phyloP scores from a whole-genome alignment of 2,113 vertebrate species.

The Cichladusa arquata region DNA sequence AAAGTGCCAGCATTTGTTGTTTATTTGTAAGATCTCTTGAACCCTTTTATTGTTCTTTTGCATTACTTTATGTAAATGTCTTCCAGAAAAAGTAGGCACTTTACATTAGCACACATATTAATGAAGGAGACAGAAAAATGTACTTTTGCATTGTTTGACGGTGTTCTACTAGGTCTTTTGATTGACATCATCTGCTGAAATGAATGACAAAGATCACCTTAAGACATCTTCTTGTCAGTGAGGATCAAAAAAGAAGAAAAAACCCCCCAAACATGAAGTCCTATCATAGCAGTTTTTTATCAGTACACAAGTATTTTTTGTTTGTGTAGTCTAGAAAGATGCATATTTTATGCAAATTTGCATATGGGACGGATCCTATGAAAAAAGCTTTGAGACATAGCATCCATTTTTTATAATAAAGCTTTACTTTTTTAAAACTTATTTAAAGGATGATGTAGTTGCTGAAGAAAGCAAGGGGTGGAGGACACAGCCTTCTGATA shows the following conservation, averaged over 20 bases:
- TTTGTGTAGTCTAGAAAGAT: background rate
- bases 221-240: background rate
- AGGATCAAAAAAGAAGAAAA: background rate
- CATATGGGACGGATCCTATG: background rate
- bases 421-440: background rate
- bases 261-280: no score
- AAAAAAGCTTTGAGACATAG: background rate
- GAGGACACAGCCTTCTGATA: background rate
- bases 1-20: background rate
- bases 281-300: background rate
- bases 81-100: background rate
- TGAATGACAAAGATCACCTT: background rate
- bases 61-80: background rate
- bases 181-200: background rate
- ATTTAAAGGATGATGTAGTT: background rate
- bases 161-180: background rate
- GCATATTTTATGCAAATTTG: background rate
- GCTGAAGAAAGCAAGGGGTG: background rate
- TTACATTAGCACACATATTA: background rate
- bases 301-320: background rate
- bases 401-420: background rate
- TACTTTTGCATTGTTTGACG: background rate
- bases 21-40: background rate
- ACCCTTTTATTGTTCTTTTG: background rate
- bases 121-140: background rate